These are phyloP conservation scores for Chitala chitala DNA, from an alignment of 2,113 vertebrate genomes.

Conservation along the genomic window DNA sequence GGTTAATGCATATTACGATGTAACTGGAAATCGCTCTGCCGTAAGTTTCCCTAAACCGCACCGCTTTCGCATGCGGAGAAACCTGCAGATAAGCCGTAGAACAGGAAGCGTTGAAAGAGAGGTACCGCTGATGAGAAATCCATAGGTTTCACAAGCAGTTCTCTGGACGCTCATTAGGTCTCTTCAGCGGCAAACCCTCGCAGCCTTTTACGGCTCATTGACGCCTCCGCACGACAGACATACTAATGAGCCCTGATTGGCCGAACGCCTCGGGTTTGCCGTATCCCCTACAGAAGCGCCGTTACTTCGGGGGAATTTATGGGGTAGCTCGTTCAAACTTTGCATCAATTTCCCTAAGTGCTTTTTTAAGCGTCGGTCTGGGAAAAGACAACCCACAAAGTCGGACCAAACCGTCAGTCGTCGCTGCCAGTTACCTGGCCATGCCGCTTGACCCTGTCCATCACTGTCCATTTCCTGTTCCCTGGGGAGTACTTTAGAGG, in stretches of 20 bases:
- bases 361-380: constrained; percentile 13
- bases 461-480: neutral
- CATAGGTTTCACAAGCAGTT: constrained; percentile 6
- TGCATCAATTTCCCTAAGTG: constrained; percentile 27
- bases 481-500: neutral
- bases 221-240: neutral
- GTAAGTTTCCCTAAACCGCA: constrained; percentile 17
- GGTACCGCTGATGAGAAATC: constrained; percentile 15
- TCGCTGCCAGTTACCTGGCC: neutral
- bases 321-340: neutral
- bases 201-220: neutral
- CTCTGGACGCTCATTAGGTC: neutral
- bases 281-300: neutral
- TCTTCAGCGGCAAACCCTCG: neutral
- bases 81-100: neutral
- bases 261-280: neutral
- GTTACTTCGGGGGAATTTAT: neutral
- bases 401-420: neutral
- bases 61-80: neutral
- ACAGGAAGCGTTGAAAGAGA: constrained; percentile 17
- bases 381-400: neutral
- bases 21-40: constrained; percentile 23
- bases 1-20: constrained; percentile 16
- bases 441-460: neutral
- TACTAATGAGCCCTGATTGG: constrained; percentile 8